A percentile compares a stretch with the other conserved stretches of the same genome.
These are phyloP conservation scores for Siniperca undulata DNA, from an alignment of 2,797 vertebrate species.

Conservation along the genomic window DNA sequence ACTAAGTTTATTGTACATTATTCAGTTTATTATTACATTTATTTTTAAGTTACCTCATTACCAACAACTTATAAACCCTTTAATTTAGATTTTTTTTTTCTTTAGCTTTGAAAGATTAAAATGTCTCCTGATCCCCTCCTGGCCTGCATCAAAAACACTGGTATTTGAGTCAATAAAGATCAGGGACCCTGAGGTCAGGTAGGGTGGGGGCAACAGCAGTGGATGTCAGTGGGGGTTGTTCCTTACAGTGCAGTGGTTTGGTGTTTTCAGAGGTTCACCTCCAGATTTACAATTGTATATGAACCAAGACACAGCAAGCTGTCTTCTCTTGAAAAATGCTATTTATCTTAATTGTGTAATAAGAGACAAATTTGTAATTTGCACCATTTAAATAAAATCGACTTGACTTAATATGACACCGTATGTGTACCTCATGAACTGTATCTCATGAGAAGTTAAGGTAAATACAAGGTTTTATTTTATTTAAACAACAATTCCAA, in stretches of 20 bases:
- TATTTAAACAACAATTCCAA: slow-evolving; percentile 31
- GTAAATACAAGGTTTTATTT: slow-evolving; percentile 34
- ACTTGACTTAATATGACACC: background rate
- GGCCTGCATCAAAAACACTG: background rate
- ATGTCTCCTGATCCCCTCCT: background rate
- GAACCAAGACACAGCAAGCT: background rate
- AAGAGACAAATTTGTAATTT: background rate
- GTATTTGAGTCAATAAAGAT: background rate
- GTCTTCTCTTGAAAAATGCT: background rate
- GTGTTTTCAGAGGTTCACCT: background rate
- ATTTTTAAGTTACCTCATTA: background rate
- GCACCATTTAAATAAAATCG: background rate
- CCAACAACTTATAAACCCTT: background rate
- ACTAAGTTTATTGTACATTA: background rate
- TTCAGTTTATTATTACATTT: background rate
- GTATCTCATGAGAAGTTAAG: background rate
- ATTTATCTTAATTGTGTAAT: background rate
- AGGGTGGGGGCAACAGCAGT: background rate
- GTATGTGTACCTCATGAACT: background rate
- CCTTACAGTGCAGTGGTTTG: background rate
- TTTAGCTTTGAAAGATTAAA: background rate
- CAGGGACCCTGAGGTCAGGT: background rate
- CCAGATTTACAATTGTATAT: background rate
- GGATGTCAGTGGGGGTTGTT: background rate
- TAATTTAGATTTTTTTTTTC: background rate